Evolutionary conservation across 2,888 invertebrate species (phyloP).

Genomic region (Oscheius myriophilus): DNA sequence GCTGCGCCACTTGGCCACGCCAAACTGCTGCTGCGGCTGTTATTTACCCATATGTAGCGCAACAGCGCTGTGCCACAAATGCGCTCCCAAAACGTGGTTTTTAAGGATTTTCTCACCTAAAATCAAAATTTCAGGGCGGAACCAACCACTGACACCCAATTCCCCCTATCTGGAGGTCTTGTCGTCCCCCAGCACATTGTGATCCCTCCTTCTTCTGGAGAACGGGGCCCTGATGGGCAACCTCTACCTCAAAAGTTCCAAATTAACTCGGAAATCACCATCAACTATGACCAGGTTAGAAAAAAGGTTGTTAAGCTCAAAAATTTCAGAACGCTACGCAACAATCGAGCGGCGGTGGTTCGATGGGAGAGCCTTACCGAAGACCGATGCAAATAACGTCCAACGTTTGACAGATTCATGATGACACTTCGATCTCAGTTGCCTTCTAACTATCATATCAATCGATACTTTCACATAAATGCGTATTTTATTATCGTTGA

Average conservation of each 20-base stretch:
- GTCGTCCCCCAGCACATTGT: constrained; percentile 69
- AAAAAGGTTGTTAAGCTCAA: too few species aligned
- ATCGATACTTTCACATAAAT: too few species aligned
- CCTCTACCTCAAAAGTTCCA: constrained; percentile 63
- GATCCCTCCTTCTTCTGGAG: constrained; percentile 61
- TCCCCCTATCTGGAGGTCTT: constrained; percentile 49
- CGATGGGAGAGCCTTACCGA: constrained; percentile 1
- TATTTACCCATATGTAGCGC: too few species aligned
- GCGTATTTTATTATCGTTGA: too few species aligned
- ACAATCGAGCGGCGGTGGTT: constrained; percentile 10
- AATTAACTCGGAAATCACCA: constrained; percentile 70
- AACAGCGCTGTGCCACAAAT: too few species aligned
- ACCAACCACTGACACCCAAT: constrained; percentile 1
- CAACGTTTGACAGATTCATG: constrained; percentile 22
- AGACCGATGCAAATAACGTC: constrained; percentile 30
- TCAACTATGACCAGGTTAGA: constrained; percentile 64
- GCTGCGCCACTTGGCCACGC: too few species aligned
- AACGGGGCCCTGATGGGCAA: constrained; percentile 56
- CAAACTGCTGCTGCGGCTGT: too few species aligned
- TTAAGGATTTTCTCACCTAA: too few species aligned
- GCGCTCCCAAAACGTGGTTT: too few species aligned
- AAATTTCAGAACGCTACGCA: not conserved
- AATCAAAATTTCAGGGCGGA: constrained; percentile 5
- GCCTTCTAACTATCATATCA: constrained; percentile 13
- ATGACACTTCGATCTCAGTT: constrained; percentile 23